Evolutionary conservation across 2,888 invertebrate species (phyloP).

Genomic region (Diarsia rubi): DNA sequence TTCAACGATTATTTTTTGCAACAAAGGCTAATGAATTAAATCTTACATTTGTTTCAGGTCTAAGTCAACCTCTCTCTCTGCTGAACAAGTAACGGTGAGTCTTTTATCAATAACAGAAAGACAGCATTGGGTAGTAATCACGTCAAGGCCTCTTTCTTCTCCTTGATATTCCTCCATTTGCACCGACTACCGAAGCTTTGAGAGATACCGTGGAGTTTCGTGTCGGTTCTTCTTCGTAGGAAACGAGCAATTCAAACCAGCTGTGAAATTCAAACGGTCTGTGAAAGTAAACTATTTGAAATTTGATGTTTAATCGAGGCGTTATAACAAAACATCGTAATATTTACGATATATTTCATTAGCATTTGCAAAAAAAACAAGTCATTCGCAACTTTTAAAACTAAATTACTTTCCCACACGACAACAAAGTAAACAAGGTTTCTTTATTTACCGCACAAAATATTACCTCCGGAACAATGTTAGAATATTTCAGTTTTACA

Average conservation of each 20-base stretch:
- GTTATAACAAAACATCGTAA: background rate
- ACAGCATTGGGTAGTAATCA: background rate
- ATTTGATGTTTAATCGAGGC: background rate
- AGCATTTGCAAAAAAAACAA: slow-evolving; percentile 1
- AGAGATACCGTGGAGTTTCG: too few species aligned
- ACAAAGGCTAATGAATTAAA: background rate
- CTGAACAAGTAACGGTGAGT: slow-evolving; percentile 22
- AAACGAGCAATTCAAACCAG: background rate
- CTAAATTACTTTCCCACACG: slow-evolving; percentile 15
- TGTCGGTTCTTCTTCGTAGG: background rate
- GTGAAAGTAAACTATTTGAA: background rate
- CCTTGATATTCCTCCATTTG: background rate
- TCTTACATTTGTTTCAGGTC: slow-evolving; percentile 40
- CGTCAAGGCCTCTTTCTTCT: background rate
- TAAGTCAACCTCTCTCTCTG: background rate
- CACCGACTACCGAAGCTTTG: background rate
- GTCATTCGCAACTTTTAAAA: background rate
- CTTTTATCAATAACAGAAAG: background rate
- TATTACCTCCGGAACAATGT: slow-evolving; percentile 56
- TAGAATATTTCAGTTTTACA: slow-evolving; percentile 62
- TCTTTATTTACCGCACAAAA: slow-evolving; percentile 46
- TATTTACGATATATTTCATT: background rate
- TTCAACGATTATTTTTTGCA: too few species aligned
- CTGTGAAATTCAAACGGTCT: background rate
- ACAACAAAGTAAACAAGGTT: slow-evolving; percentile 24